Conservation (phyloP, 1,140 invertebrate species). For the Leptinotarsa defecta region DNA sequence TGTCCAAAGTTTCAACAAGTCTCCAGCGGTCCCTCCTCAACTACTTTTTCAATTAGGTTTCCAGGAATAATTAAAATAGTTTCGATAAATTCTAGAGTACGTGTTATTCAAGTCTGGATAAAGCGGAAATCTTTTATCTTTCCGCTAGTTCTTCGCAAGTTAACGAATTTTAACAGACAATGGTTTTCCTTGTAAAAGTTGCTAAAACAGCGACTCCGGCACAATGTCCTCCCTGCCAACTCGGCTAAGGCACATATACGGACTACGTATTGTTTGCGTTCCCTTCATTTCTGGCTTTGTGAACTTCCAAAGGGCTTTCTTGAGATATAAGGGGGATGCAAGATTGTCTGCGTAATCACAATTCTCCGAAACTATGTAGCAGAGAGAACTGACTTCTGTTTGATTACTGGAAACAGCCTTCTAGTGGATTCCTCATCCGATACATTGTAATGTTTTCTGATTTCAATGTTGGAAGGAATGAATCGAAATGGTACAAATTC, state of each 20-base stretch:
- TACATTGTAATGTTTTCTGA: no score
- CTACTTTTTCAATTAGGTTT: constrained; percentile 32
- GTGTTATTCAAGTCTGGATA: constrained; percentile 21
- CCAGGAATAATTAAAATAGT: constrained; percentile 44
- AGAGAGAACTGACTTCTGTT: background rate
- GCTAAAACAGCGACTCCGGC: constrained; percentile 40
- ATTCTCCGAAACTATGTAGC: background rate
- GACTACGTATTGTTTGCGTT: constrained; percentile 44
- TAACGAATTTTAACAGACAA: constrained; percentile 37
- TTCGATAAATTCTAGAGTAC: constrained; percentile 22
- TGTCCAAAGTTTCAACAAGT: no score
- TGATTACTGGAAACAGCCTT: background rate
- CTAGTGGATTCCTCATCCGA: no score
- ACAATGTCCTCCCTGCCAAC: constrained; percentile 38
- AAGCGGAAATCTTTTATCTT: constrained; percentile 20
- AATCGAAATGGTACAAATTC: no score
- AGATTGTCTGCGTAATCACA: constrained; percentile 6
- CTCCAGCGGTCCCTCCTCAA: background rate
- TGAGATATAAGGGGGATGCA: background rate
- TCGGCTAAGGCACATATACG: constrained; percentile 32
- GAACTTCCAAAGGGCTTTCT: constrained; percentile 26
- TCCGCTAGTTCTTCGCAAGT: constrained; percentile 39
- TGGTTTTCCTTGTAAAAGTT: constrained; percentile 44
- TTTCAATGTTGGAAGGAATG: no score
- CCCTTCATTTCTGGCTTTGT: constrained; percentile 44